Base-by-base conservation (phyloP, 2,113 vertebrate species). In the Chaenocephalus aceratus region DNA sequence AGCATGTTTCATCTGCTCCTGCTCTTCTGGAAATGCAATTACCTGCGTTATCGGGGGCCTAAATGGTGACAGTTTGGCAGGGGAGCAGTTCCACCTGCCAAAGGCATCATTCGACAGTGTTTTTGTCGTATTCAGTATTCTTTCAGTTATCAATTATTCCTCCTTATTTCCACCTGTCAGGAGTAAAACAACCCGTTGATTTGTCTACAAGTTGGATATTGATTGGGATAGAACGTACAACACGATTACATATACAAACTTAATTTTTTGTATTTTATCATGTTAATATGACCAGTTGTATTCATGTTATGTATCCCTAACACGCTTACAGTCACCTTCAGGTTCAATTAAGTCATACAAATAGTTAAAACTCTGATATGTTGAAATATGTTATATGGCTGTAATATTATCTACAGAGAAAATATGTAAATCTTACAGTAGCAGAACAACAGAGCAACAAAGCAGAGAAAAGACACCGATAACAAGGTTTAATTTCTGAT, bases 1-100 rank as follows among this genome's bases (percentile, higher is more conserved):
- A 89, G 94, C 94, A 95, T 94, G 83, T 96, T 95, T 97, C 96
- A 96, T 96, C 96, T 96, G 96, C 94, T 96, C 95, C 94, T 94
- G 90, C 93, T 96, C 94, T 97, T 95, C 96, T 96, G 96, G 96
- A 97, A 97, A 96, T 91, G 23, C 92, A 96, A 96, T 96, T 96
- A 95, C 93, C 95, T 96, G 94, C 95, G 94, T 96, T 97, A 97
- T 97, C 96, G 91, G 21, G 21, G 87, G 89, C 89, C 94, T 94
- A 94, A 94, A 94, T 91, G 90, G 93, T 91, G 92, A 93, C 91
- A 91, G 92, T 94, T 94, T 94, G 94, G 94, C 94, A 94, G 90
- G 85, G 85, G 82, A 87, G 90, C 86, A 81, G 88, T 85, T 90
- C 77, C 88, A 93, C 92, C 92, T 92, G 92, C 94, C 92, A 93